Percentiles rank a stretch among this genome's conserved stretches.
These are phyloP conservation scores for Toxonevra muliebris DNA, from an alignment of 2,888 invertebrate genomes.

Conservation along the genomic window DNA sequence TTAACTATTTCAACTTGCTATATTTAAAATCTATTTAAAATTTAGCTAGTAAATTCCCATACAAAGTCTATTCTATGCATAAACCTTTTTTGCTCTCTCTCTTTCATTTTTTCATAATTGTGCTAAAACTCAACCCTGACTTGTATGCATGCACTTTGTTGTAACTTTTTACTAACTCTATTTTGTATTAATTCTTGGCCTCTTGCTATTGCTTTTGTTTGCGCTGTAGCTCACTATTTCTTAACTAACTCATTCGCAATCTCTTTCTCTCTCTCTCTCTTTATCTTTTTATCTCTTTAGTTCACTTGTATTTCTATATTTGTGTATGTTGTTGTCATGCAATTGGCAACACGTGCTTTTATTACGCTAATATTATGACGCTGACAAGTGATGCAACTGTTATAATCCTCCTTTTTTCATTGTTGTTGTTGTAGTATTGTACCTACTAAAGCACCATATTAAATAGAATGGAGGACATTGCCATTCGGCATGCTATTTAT, in stretches of 20 bases:
- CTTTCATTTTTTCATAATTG: not conserved
- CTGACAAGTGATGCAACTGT: constrained; percentile 32
- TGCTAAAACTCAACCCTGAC: constrained; percentile 4
- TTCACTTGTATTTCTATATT: not conserved
- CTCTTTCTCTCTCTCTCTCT: constrained; percentile 9
- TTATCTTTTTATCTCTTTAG: constrained; percentile 3
- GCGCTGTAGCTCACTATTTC: not conserved
- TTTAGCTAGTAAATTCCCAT: too few species aligned
- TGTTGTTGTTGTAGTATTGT: constrained; percentile 30
- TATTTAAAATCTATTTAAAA: too few species aligned
- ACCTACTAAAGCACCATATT: too few species aligned
- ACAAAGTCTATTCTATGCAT: too few species aligned
- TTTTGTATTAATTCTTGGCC: not conserved
- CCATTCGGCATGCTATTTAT: constrained; percentile 1
- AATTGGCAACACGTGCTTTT: constrained; percentile 60
- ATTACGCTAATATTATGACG: constrained; percentile 51
- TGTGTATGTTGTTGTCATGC: constrained; percentile 20
- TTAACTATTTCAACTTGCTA: too few species aligned
- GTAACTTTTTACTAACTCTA: not conserved
- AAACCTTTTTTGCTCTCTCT: not conserved
- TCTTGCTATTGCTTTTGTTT: not conserved
- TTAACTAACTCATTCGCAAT: not conserved
- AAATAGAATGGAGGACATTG: constrained; percentile 12
- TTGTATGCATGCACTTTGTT: not conserved
- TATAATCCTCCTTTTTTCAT: constrained; percentile 27